Conservation (phyloP, 2,888 invertebrate species). For the Strigamia transsilvanica region DNA sequence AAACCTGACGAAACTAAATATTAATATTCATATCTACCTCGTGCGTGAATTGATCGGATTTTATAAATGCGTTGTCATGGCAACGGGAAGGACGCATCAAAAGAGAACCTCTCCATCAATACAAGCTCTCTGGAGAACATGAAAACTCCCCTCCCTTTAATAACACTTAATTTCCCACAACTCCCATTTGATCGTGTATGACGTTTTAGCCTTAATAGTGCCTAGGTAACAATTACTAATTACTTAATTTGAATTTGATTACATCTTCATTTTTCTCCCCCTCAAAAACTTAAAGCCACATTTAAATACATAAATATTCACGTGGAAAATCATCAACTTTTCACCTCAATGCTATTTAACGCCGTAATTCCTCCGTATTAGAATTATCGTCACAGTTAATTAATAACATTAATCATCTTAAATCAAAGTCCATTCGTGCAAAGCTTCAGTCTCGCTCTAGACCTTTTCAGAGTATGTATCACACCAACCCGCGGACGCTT, state of each 20-base stretch:
- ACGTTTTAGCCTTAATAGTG: constrained; percentile 15
- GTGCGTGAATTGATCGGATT: not conserved
- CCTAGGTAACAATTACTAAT: constrained; percentile 9
- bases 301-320: constrained; percentile 5
- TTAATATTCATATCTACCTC: not conserved
- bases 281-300: not conserved
- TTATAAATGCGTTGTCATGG: constrained; percentile 1
- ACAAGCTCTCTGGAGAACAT: not conserved
- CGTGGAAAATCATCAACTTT: not conserved
- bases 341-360: not conserved
- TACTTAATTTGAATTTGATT: constrained; percentile 23
- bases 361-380: not conserved
- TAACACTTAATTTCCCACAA: constrained; percentile 42
- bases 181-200: constrained; percentile 7
- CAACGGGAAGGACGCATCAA: not conserved
- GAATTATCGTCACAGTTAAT: not conserved
- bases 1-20: not conserved
- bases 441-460: no score
- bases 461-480: no score
- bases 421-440: not conserved
- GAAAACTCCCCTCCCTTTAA: constrained; percentile 29
- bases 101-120: constrained; percentile 32
- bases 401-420: constrained; percentile 16
- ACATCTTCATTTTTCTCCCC: not conserved
- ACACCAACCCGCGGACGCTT: no score